These are phyloP conservation scores for Phrynosoma blainvillii DNA, from an alignment of 2,113 vertebrate genomes.

Conservation along the genomic window DNA sequence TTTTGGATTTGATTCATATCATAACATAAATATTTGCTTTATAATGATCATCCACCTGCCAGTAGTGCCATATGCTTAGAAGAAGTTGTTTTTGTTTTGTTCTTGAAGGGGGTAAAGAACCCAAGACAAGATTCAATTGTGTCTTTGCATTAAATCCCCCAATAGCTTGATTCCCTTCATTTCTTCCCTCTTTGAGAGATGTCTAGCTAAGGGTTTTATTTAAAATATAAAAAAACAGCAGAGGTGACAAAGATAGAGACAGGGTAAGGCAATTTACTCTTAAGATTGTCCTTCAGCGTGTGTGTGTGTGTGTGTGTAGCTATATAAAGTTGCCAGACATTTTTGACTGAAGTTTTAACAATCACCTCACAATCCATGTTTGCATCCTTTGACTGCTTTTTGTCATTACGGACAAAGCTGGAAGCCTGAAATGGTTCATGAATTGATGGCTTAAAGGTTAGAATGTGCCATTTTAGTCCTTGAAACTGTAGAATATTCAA, in stretches of 20 bases:
- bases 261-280: not conserved
- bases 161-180: not conserved
- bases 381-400: not conserved
- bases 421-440: not conserved
- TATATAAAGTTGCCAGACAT: not conserved
- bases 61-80: not conserved
- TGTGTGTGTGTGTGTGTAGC: not conserved
- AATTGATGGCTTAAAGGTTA: not conserved
- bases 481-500: not conserved
- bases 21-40: not conserved
- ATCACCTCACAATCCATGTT: not conserved
- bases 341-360: not conserved
- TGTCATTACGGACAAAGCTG: not conserved
- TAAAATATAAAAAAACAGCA: not conserved
- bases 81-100: not conserved
- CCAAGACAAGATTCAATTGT: constrained; percentile 6
- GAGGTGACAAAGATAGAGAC: not conserved
- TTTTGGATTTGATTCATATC: not conserved
- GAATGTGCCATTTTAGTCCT: not conserved
- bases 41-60: not conserved
- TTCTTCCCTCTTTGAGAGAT: not conserved
- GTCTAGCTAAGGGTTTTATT: not conserved
- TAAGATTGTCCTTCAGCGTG: not conserved
- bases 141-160: not conserved
- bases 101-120: not conserved